These are phyloP conservation scores for Sinohyriopsis cumingii DNA, from an alignment of 2,888 invertebrate species.

Conservation along the genomic window DNA sequence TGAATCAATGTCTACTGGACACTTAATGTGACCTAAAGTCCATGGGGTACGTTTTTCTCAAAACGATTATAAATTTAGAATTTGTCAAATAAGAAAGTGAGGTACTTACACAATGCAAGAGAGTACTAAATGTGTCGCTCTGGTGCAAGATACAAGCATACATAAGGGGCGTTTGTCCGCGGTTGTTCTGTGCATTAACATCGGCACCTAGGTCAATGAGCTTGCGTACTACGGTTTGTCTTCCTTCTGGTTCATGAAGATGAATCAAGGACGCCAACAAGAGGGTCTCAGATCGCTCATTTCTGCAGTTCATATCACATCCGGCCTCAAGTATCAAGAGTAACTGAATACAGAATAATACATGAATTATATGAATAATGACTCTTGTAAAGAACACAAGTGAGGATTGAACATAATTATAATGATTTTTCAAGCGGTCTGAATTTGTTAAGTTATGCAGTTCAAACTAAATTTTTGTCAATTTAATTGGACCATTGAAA, in stretches of 20 bases:
- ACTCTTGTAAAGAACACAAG: too few species aligned
- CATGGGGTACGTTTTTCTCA: too few species aligned
- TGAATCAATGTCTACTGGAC: too few species aligned
- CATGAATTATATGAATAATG: too few species aligned
- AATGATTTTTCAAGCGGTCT: too few species aligned
- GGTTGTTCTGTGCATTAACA: conserved; percentile 35
- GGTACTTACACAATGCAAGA: conserved; percentile 37
- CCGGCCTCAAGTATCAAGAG: conserved; percentile 40
- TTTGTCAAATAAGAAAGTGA: too few species aligned
- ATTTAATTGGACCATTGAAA: too few species aligned
- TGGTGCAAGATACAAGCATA: conserved; percentile 46
- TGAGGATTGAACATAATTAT: too few species aligned
- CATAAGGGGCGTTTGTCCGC: conserved; percentile 43
- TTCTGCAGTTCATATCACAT: conserved; percentile 32
- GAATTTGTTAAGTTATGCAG: too few species aligned
- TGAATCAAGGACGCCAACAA: conserved; percentile 40
- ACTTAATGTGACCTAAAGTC: too few species aligned
- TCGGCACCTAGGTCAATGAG: conserved; percentile 38
- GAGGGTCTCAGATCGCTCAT: conserved; percentile 38
- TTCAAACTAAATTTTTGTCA: too few species aligned
- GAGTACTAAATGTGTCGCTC: conserved; percentile 25
- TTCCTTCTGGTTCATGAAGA: conserved; percentile 21
- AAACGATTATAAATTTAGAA: too few species aligned
- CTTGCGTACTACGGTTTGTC: conserved; percentile 25
- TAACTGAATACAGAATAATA: conserved; percentile 23